A percentile compares a stretch with the other conserved stretches of the same genome.
Evolutionary conservation across 2,888 invertebrate species (phyloP).

Genomic region (Merodon equestris): DNA sequence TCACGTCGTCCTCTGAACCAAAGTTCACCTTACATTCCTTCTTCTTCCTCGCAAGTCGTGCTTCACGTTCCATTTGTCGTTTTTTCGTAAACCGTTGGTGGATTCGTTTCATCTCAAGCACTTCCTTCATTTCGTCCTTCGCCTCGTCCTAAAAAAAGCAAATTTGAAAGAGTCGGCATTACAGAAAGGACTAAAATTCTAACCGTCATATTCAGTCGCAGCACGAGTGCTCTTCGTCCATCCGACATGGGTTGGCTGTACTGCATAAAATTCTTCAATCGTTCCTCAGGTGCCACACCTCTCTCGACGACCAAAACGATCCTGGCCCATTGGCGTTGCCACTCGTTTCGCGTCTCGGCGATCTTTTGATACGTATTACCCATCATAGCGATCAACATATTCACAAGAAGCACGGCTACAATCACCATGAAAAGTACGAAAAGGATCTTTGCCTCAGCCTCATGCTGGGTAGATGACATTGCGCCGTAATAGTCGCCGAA

Average conservation of each 20-base stretch:
- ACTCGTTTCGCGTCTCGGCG: constrained; percentile 97
- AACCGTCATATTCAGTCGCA: constrained; percentile 93
- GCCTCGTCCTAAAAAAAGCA: constrained; percentile 88
- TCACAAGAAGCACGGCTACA: constrained; percentile 95
- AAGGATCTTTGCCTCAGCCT: constrained; percentile 92
- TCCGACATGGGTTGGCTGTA: constrained; percentile 98
- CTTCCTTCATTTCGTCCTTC: constrained; percentile 96
- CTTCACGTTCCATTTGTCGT: constrained; percentile 79
- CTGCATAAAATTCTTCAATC: constrained; percentile 90
- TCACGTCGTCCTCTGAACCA: constrained; percentile 69
- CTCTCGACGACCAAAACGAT: constrained; percentile 98
- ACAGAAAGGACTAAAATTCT: constrained; percentile 69
- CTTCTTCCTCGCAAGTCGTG: constrained; percentile 72
- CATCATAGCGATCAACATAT: constrained; percentile 99
- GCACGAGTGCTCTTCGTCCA: constrained; percentile 89
- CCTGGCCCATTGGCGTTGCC: constrained; percentile 98
- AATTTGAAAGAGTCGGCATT: neutral
- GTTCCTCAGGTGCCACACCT: constrained; percentile 94
- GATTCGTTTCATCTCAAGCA: constrained; percentile 92
- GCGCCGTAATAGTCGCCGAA: constrained; percentile 97
- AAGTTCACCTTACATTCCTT: constrained; percentile 76
- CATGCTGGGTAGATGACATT: constrained; percentile 93
- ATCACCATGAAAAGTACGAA: constrained; percentile 99
- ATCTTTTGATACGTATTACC: constrained; percentile 99
- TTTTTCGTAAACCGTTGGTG: constrained; percentile 90